These are phyloP conservation scores for Uromys caudimaculatus DNA, from an alignment of 2,797 vertebrate genomes.

Conservation along the genomic window DNA sequence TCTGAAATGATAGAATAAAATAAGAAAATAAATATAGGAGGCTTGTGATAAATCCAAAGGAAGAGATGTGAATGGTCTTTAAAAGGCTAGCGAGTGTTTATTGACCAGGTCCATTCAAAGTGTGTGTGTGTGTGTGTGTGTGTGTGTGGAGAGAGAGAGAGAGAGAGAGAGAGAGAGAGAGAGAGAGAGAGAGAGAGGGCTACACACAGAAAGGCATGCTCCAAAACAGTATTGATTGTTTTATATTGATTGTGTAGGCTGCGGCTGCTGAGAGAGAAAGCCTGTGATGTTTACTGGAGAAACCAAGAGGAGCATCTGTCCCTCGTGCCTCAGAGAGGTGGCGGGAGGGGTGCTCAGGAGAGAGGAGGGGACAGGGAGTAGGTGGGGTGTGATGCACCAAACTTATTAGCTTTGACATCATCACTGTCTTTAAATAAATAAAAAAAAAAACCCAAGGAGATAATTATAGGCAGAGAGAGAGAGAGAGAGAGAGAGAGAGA, in stretches of 20 bases:
- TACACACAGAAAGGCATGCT: conserved; percentile 64
- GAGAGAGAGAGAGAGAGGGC: neutral
- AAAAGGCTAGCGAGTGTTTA: conserved; percentile 5
- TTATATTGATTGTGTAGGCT: conserved; percentile 81
- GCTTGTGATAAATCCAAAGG: conserved; percentile 47
- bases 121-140: conserved; percentile 2
- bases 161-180: conserved; percentile 45
- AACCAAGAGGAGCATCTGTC: conserved; percentile 62
- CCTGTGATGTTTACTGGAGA: conserved; percentile 75
- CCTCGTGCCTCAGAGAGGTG: conserved; percentile 66
- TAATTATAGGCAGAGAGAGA: conserved; percentile 71
- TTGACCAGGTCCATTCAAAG: conserved; percentile 32
- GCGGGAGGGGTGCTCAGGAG: conserved; percentile 67
- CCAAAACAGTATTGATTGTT: conserved; percentile 77
- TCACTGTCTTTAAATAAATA: conserved; percentile 83
- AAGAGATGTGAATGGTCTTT: conserved; percentile 19
- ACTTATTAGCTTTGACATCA: conserved; percentile 89
- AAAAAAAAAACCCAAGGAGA: conserved; percentile 28
- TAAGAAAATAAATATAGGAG: conserved; percentile 11
- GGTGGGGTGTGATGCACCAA: conserved; percentile 85
- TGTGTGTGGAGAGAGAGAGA: conserved; percentile 11
- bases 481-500: conserved; percentile 64
- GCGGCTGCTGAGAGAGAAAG: conserved; percentile 72
- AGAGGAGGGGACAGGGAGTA: conserved; percentile 83
- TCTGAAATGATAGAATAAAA: conserved; percentile 14